Conservation (phyloP, 64 coral and sea anemone species). For the Stichodactyla mertensii region DNA sequence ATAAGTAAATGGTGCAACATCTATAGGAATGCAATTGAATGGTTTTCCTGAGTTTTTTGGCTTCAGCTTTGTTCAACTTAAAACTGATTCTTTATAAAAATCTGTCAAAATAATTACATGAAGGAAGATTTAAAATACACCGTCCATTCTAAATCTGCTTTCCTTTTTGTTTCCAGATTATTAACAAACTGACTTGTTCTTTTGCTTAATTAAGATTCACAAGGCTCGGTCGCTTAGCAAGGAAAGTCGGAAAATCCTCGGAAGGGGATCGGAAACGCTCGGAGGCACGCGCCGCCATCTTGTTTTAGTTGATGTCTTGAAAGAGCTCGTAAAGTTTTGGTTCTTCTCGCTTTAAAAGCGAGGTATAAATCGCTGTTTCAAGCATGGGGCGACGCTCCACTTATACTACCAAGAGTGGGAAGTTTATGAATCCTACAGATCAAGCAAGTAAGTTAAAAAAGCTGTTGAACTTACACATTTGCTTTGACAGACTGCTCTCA, state of each 20-base stretch:
- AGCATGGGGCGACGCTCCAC: conserved; percentile 92
- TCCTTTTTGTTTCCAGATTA: neutral
- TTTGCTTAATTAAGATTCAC: neutral
- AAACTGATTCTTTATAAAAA: too few relatives aligned
- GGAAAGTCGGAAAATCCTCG: neutral
- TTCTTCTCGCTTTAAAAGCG: conserved; percentile 7
- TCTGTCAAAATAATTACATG: too few relatives aligned
- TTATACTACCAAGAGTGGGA: conserved; percentile 97
- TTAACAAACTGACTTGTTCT: neutral
- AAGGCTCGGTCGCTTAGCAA: neutral
- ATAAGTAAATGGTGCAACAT: too few relatives aligned
- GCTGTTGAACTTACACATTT: neutral
- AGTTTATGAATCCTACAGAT: conserved; percentile 99
- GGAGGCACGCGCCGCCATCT: conserved; percentile 72
- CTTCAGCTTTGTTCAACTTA: too few relatives aligned
- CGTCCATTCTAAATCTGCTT: neutral
- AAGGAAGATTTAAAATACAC: neutral
- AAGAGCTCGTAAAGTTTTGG: neutral
- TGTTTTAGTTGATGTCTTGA: conserved; percentile 22
- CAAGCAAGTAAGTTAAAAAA: conserved; percentile 81
- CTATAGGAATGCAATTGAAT: too few relatives aligned
- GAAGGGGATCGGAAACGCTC: neutral
- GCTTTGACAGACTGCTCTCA: neutral
- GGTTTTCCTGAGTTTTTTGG: too few relatives aligned
- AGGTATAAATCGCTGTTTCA: neutral